These are phyloP conservation scores for Acanthopagrus latus DNA, from an alignment of 2,797 vertebrate genomes.

Conservation along the genomic window DNA sequence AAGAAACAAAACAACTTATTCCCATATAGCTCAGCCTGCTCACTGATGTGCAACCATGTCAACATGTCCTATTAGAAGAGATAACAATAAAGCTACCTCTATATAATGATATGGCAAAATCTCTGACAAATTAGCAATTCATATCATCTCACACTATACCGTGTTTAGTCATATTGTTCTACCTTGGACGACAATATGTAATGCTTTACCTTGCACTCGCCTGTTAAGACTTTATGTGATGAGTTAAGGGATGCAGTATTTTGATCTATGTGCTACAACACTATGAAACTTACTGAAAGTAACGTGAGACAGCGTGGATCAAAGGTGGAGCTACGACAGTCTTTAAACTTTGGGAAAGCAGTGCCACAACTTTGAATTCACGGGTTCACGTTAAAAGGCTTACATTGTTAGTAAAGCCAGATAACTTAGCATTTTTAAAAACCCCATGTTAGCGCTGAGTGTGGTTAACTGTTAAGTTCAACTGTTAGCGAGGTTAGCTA, in stretches of 20 bases:
- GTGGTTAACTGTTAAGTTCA: slow-evolving; percentile 31
- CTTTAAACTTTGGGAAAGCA: rapidly evolving
- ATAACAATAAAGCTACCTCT: background rate
- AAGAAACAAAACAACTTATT: too few relatives aligned
- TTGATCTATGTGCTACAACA: too few relatives aligned
- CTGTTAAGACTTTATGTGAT: background rate
- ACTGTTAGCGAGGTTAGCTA: slow-evolving; percentile 49
- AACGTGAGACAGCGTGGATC: background rate
- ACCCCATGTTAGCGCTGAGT: too few relatives aligned
- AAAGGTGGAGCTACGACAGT: background rate
- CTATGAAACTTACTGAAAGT: background rate
- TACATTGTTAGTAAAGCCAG: too few relatives aligned
- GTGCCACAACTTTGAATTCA: background rate
- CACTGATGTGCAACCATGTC: background rate
- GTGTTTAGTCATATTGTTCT: background rate
- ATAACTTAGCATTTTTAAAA: too few relatives aligned
- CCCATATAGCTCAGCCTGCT: background rate
- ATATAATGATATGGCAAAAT: background rate
- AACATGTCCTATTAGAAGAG: background rate
- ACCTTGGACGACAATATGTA: background rate
- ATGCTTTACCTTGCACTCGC: background rate
- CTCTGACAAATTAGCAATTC: background rate
- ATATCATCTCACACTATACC: background rate
- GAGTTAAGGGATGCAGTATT: too few relatives aligned
- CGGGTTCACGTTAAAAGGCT: background rate